Base-by-base conservation (phyloP, 2,113 vertebrate genomes). In the Melierax canorus region DNA sequence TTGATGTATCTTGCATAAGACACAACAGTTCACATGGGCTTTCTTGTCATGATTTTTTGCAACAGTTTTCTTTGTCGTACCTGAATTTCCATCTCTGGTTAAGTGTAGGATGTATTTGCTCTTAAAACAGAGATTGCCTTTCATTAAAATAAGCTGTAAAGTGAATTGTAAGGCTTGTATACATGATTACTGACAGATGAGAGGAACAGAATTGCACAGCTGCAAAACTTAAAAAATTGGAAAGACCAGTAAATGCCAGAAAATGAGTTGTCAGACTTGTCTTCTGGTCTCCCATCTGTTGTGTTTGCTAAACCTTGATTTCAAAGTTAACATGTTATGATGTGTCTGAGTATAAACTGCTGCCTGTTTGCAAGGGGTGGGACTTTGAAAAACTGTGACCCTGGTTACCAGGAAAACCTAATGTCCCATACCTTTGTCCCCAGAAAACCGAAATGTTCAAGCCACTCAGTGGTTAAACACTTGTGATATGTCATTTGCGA, bases 201-300 rank as follows among this genome's bases (percentile, higher is more conserved):
- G 90, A 78, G 64, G 32, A 96, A 76, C 24, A 94, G 75, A 88
- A 86, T 50, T 79, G 50, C 68, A 88, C 83, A 86, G 88, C 79
- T 86, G 68, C 63, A 90, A 77, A 92, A 72, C 26, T 76, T 72
- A 30, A 0, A 72, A 64, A 43, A 43, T 66, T 58, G 82, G 48
- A 32, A 86, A 73, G 79, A 50, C 55, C 66, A 62, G 23, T 73
- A 59, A 90, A 86, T 66, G 27, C 48, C 72, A 73, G 74, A 59
- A 92, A 69, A 73, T 48, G 6, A 73, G 22, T 77, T 86, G 41
- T 72, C 69, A 92, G 76, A 51, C 86, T 86, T 60, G 30, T 86
- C 75, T 94, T 91, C 79, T 94, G 39, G 27, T 93, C 15, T 95
- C 13, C 69, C 73, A 85, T 86, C 81, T 96, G 72, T 39, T 90